phyloP scores from a whole-genome alignment of 2,888 invertebrate genomes.

The Nesidiocoris tenuis region DNA sequence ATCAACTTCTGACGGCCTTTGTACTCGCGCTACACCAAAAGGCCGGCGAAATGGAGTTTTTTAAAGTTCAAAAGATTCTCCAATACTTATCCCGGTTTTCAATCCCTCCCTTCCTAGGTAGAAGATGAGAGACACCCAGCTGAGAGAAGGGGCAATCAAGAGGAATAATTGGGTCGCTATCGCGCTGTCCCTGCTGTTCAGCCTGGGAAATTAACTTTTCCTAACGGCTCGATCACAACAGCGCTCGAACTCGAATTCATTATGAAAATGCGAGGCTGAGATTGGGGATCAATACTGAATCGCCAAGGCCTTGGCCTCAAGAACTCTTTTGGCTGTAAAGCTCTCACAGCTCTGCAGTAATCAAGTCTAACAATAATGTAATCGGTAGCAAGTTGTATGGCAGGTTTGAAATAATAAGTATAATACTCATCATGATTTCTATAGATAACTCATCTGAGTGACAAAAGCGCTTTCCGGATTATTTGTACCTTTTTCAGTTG shows the following conservation, averaged over 20 bases:
- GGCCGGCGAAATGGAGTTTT: not conserved
- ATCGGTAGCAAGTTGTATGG: no score
- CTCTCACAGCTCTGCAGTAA: no score
- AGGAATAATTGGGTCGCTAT: not conserved
- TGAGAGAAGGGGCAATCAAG: not conserved
- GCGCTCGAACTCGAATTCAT: not conserved
- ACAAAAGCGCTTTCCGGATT: no score
- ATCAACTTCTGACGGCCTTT: no score
- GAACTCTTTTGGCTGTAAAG: no score
- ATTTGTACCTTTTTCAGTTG: no score
- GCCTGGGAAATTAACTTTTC: not conserved
- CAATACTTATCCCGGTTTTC: not conserved
- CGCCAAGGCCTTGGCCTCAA: no score
- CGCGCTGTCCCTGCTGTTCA: not conserved
- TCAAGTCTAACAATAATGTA: no score
- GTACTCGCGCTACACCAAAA: not conserved
- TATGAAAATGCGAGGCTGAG: not conserved
- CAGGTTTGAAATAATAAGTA: no score
- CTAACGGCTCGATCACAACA: not conserved
- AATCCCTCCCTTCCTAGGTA: not conserved
- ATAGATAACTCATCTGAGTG: no score
- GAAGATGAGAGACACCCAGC: not conserved
- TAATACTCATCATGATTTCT: no score
- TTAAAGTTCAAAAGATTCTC: not conserved
- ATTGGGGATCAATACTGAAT: not conserved